These are phyloP conservation scores for Amorpha juglandis DNA, from an alignment of 2,888 invertebrate species.

Conservation along the genomic window DNA sequence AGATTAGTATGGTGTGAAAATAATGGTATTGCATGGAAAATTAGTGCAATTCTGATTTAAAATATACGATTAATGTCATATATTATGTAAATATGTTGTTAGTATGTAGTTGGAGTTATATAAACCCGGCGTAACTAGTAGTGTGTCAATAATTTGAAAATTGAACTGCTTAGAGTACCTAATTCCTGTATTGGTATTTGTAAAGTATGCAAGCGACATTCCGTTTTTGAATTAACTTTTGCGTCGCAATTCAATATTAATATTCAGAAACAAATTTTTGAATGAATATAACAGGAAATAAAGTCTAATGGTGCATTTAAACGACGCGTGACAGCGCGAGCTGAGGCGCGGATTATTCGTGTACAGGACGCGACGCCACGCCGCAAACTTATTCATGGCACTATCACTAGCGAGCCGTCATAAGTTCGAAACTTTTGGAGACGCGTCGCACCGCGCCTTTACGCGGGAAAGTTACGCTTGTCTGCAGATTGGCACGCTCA, in stretches of 20 bases:
- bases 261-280: background rate
- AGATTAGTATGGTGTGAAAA: constrained; percentile 26
- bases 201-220: constrained; percentile 2
- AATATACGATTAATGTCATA: constrained; percentile 17
- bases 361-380: too few relatives aligned
- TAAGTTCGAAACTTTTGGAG: too few relatives aligned
- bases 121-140: background rate
- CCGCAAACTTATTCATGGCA: too few relatives aligned
- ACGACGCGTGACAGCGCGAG: too few relatives aligned
- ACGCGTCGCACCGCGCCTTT: too few relatives aligned
- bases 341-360: too few relatives aligned
- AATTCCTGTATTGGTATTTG: background rate
- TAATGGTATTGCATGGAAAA: background rate
- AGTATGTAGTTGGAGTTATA: background rate
- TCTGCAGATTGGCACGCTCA: too few relatives aligned
- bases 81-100: constrained; percentile 23
- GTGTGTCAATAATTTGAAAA: constrained; percentile 13
- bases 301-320: too few relatives aligned
- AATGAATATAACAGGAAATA: background rate
- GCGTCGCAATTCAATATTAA: background rate
- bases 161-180: background rate
- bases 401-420: too few relatives aligned
- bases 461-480: too few relatives aligned
- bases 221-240: background rate
- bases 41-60: constrained; percentile 5